Conservation (phyloP, 2,113 vertebrate species). For the Cryptotis parvus region DNA sequence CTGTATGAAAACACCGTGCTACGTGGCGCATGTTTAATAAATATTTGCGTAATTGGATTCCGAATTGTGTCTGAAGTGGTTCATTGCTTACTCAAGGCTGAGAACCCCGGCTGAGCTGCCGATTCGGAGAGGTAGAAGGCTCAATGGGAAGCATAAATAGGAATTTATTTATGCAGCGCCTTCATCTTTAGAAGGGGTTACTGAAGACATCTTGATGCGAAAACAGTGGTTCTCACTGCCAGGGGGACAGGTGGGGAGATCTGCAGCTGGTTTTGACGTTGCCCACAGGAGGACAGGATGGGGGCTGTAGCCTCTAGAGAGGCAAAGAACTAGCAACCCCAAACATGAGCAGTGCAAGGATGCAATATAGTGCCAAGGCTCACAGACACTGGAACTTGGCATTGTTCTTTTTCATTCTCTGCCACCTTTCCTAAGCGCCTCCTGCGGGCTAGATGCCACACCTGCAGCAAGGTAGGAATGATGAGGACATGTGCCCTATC, state of each 20-base stretch:
- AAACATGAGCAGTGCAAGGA: background rate
- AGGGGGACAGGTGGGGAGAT: background rate
- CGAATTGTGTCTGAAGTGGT: conserved; percentile 23
- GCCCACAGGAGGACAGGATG: background rate
- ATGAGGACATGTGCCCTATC: background rate
- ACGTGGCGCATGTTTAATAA: background rate
- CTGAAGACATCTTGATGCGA: background rate
- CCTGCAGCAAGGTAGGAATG: background rate
- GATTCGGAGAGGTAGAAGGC: background rate
- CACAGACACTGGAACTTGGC: background rate
- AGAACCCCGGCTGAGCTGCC: background rate
- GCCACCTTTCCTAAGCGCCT: background rate
- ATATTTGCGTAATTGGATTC: conserved; percentile 3
- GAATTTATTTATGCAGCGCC: background rate
- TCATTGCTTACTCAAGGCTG: conserved; percentile 23
- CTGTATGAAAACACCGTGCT: background rate
- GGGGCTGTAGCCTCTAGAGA: background rate
- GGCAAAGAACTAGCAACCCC: background rate
- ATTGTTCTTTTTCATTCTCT: background rate
- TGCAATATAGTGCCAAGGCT: background rate
- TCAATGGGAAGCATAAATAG: background rate
- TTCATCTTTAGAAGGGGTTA: conserved; percentile 23
- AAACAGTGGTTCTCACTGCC: background rate
- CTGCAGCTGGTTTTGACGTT: background rate
- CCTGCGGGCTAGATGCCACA: background rate